A percentile compares a stretch with the other conserved stretches of the same genome.
Evolutionary conservation across 2,797 vertebrate species (phyloP).

Genomic region (Pseudomugil gertrudae): DNA sequence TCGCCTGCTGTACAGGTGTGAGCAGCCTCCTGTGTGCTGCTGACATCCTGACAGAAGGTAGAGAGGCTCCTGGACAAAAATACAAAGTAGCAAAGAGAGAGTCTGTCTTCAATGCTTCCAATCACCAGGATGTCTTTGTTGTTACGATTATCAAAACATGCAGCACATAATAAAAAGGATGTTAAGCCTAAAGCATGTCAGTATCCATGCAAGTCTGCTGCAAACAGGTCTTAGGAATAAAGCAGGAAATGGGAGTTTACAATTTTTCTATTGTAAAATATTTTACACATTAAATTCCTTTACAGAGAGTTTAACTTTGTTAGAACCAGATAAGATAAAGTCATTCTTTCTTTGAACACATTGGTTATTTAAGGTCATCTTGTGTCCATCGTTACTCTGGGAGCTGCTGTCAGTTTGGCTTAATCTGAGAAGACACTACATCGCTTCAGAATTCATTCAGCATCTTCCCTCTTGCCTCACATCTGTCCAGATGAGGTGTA

Average conservation of each 20-base stretch:
- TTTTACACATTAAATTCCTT: not conserved
- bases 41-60: not conserved
- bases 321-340: not conserved
- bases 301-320: no score
- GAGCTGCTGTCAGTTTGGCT: not conserved
- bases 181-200: no score
- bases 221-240: not conserved
- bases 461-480: not conserved
- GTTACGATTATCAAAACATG: not conserved
- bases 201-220: not conserved
- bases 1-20: slow-evolving; percentile 10
- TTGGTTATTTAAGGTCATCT: not conserved
- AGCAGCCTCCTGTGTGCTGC: slow-evolving; percentile 7
- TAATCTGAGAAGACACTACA: not conserved
- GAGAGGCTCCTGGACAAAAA: slow-evolving; percentile 7
- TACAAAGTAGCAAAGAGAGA: not conserved
- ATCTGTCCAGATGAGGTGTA: not conserved
- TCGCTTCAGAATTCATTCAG: not conserved
- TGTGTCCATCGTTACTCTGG: not conserved
- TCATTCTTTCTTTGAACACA: not conserved
- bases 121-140: not conserved
- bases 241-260: no score
- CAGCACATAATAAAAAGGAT: not conserved
- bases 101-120: not conserved
- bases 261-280: not conserved